phyloP scores from a whole-genome alignment of 2,113 vertebrate genomes.

The Salminus brasiliensis region DNA sequence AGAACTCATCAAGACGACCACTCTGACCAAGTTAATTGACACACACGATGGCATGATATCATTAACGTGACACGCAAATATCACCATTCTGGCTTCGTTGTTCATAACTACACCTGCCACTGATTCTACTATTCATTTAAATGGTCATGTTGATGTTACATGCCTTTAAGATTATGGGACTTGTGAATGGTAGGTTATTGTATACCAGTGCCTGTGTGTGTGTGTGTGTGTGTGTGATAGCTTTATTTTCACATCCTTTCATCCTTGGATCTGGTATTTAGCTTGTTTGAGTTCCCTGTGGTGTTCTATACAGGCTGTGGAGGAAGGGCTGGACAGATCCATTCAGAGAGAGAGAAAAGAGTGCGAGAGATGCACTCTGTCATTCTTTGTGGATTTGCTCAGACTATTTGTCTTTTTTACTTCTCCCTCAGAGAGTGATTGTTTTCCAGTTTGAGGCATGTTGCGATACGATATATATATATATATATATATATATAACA shows the following conservation, averaged over 20 bases:
- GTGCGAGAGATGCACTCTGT: slow-evolving; percentile 54
- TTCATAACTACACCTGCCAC: too few species aligned
- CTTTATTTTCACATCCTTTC: neutral
- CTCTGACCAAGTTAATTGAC: too few species aligned
- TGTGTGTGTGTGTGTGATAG: too few species aligned
- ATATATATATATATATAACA: slow-evolving; percentile 24
- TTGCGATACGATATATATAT: slow-evolving; percentile 18
- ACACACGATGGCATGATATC: too few species aligned
- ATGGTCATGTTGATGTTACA: too few species aligned
- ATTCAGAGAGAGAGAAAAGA: slow-evolving; percentile 61
- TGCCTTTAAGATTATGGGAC: too few species aligned
- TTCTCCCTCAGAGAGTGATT: slow-evolving; percentile 33
- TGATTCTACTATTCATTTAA: too few species aligned
- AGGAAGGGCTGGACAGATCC: slow-evolving; percentile 70
- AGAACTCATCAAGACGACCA: too few species aligned
- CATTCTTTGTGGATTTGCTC: slow-evolving; percentile 64
- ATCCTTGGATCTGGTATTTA: slow-evolving; percentile 60
- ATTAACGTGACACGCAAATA: too few species aligned
- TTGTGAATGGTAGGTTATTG: too few species aligned
- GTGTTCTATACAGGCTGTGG: slow-evolving; percentile 68
- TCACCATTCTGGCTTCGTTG: too few species aligned
- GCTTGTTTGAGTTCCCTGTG: slow-evolving; percentile 47
- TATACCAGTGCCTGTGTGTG: too few species aligned
- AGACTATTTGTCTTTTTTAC: slow-evolving; percentile 38
- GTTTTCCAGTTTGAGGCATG: slow-evolving; percentile 17